Conservation (phyloP, 2,888 invertebrate genomes). For the Chloroclystis v-ata region DNA sequence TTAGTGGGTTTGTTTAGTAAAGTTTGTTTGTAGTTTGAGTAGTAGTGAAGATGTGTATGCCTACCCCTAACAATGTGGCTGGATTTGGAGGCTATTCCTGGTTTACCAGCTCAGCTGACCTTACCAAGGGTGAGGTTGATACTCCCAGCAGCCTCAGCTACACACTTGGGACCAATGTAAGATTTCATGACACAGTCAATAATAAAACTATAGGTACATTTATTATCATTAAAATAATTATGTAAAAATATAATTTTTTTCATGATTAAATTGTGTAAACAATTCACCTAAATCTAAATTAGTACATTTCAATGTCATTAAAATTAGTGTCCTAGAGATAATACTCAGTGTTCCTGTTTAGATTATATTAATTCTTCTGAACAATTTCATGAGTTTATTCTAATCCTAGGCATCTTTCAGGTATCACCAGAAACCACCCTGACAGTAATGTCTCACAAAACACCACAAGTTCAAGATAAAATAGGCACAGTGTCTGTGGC, state of each 20-base stretch:
- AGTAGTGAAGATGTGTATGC: slow-evolving; percentile 71
- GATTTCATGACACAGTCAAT: slow-evolving; percentile 29
- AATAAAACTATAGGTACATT: too few species aligned
- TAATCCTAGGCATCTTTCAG: too few species aligned
- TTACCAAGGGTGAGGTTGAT: slow-evolving; percentile 72
- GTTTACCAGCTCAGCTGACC: slow-evolving; percentile 73
- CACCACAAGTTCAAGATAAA: slow-evolving; percentile 73
- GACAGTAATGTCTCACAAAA: slow-evolving; percentile 73
- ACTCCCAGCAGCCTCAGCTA: slow-evolving; percentile 73
- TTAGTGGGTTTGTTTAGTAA: slow-evolving; percentile 61
- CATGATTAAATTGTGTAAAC: too few species aligned
- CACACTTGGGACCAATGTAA: slow-evolving; percentile 72
- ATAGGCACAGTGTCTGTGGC: slow-evolving; percentile 66
- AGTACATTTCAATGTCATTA: too few species aligned
- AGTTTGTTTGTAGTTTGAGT: slow-evolving; percentile 44
- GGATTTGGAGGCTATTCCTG: slow-evolving; percentile 75
- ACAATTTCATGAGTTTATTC: too few species aligned
- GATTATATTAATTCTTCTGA: too few species aligned
- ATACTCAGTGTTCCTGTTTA: too few species aligned
- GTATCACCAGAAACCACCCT: slow-evolving; percentile 73
- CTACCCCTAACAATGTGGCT: slow-evolving; percentile 74
- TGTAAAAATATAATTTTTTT: too few species aligned
- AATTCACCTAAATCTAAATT: too few species aligned
- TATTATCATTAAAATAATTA: too few species aligned
- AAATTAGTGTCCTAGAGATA: too few species aligned